These are phyloP conservation scores for Popillia japonica DNA, from an alignment of 1,140 invertebrate genomes.

Conservation along the genomic window DNA sequence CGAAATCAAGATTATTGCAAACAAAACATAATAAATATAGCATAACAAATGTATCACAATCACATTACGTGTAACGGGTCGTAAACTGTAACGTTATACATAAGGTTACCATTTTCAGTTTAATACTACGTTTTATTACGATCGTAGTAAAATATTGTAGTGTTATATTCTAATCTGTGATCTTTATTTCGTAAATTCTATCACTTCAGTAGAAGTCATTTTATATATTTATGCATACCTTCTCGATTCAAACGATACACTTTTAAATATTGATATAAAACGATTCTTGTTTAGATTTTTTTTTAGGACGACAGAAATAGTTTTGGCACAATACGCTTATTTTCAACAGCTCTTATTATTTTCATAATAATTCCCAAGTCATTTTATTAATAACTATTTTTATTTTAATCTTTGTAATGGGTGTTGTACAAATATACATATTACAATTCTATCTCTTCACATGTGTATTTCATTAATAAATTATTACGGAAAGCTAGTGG, in stretches of 20 bases:
- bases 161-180: neutral
- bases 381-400: neutral
- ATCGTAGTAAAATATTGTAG: too few relatives aligned
- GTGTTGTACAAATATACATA: neutral
- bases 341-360: neutral
- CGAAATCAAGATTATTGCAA: too few relatives aligned
- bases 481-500: neutral
- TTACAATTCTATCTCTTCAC: too few relatives aligned
- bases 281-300: neutral
- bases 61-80: too few relatives aligned
- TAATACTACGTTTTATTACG: too few relatives aligned
- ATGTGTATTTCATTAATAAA: neutral
- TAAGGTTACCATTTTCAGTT: too few relatives aligned
- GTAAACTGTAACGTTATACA: too few relatives aligned
- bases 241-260: neutral
- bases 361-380: neutral
- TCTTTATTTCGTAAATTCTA: neutral
- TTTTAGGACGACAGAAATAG: constrained; percentile 25
- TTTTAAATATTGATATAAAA: constrained; percentile 14
- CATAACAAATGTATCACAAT: too few relatives aligned
- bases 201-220: neutral
- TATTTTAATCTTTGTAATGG: neutral
- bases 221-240: neutral
- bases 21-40: too few relatives aligned
- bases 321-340: neutral